Percentiles rank a stretch among this genome's conserved stretches.
phyloP scores from a whole-genome alignment of 1,140 invertebrate species.

The Anastatus disparis region DNA sequence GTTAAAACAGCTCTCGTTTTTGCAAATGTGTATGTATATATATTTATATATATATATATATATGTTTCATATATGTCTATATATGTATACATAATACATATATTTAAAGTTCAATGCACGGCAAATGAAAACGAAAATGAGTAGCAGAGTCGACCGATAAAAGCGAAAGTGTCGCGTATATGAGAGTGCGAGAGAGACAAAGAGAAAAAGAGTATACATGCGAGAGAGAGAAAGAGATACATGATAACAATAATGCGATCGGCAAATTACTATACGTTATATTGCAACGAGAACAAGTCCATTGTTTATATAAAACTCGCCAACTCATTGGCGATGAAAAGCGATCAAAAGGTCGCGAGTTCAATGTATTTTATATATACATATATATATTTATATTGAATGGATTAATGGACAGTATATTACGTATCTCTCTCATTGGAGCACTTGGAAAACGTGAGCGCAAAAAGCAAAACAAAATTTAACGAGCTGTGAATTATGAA shows the following conservation, averaged over 20 bases:
- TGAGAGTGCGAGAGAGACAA: not conserved
- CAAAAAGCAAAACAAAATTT: slow-evolving; percentile 60
- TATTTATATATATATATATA: no score
- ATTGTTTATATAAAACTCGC: slow-evolving; percentile 39
- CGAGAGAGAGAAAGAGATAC: no score
- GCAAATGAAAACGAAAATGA: slow-evolving; percentile 35
- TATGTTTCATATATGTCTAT: no score
- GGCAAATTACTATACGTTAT: slow-evolving; percentile 18
- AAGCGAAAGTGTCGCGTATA: slow-evolving; percentile 34
- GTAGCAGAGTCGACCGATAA: not conserved
- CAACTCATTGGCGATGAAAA: slow-evolving; percentile 33
- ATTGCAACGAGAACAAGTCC: no score
- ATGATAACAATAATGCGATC: slow-evolving; percentile 40
- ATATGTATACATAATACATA: no score
- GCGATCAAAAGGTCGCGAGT: slow-evolving; percentile 29
- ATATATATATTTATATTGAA: no score
- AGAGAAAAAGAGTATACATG: no score
- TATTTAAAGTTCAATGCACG: no score
- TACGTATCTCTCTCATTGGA: not conserved
- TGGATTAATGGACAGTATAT: slow-evolving; percentile 31
- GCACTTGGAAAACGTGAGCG: slow-evolving; percentile 36
- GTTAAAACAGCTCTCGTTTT: no score
- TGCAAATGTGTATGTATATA: no score
- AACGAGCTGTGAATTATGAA: slow-evolving; percentile 66
- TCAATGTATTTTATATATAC: not conserved